phyloP scores from a whole-genome alignment of 92 coral and sea anemone species.

The Bergia sp. region DNA sequence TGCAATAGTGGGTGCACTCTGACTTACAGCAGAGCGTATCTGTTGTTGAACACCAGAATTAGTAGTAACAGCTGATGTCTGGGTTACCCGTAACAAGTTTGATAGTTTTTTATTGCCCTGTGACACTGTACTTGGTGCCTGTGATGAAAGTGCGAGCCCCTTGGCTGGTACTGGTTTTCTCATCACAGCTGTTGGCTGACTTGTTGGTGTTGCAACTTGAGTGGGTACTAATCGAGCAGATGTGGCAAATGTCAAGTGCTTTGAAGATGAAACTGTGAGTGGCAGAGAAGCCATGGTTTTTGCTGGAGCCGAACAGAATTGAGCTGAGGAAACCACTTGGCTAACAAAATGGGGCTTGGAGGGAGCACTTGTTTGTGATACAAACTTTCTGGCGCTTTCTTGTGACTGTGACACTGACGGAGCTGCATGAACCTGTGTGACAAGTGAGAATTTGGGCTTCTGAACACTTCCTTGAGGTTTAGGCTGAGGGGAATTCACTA shows the following conservation, averaged over 20 bases:
- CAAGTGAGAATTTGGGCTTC: slow-evolving; percentile 46
- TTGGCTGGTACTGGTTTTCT: slow-evolving; percentile 12
- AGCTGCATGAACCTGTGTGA: slow-evolving; percentile 40
- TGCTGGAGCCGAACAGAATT: not conserved
- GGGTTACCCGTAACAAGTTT: slow-evolving; percentile 7
- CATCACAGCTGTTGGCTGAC: slow-evolving; percentile 1
- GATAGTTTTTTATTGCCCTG: slow-evolving; percentile 27
- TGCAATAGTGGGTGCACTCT: not conserved
- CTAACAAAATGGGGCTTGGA: slow-evolving; percentile 36
- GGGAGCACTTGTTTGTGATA: slow-evolving; percentile 8
- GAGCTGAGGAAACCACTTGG: slow-evolving; percentile 30
- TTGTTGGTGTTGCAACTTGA: slow-evolving; percentile 7
- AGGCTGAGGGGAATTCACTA: slow-evolving; percentile 30
- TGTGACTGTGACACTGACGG: slow-evolving; percentile 15
- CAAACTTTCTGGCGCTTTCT: slow-evolving; percentile 17
- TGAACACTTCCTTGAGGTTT: slow-evolving; percentile 40
- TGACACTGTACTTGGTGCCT: slow-evolving; percentile 5
- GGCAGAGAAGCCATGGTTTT: not conserved
- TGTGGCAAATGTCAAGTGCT: slow-evolving; percentile 20
- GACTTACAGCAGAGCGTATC: slow-evolving; percentile 1
- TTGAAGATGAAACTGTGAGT: not conserved
- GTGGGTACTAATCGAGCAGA: slow-evolving; percentile 3
- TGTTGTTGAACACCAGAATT: slow-evolving; percentile 1
- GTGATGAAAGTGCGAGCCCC: slow-evolving; percentile 17
- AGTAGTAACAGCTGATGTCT: slow-evolving; percentile 16